Evolutionary conservation across 2,113 vertebrate species (phyloP).

Genomic region (Guaruba guarouba): DNA sequence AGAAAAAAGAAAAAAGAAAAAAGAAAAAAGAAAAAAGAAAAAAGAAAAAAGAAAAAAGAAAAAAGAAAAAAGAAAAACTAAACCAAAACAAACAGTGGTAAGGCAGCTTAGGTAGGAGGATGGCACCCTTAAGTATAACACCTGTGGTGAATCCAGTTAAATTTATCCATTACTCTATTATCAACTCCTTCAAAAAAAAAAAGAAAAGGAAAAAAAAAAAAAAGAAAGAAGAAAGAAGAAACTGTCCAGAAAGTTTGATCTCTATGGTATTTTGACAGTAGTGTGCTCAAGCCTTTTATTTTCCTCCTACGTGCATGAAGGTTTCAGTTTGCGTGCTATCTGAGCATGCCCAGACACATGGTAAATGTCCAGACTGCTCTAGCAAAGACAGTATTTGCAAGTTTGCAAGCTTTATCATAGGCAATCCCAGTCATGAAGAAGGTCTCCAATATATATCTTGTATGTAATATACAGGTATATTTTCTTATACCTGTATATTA

Average conservation of each 20-base stretch:
- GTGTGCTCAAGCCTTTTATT: neutral
- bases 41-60: neutral
- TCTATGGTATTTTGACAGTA: neutral
- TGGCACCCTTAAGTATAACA: neutral
- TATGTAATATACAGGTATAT: neutral
- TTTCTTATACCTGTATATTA: neutral
- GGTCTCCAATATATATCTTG: neutral
- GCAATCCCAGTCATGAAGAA: accelerated
- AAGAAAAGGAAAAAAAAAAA: neutral
- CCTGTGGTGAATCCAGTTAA: neutral
- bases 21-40: neutral
- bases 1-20: neutral
- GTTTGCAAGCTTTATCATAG: neutral
- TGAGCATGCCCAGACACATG: neutral
- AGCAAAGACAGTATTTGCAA: neutral
- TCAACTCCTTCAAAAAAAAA: accelerated
- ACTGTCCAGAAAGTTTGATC: neutral
- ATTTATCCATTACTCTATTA: neutral
- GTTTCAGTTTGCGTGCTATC: neutral
- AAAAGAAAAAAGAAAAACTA: neutral
- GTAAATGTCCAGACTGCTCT: neutral
- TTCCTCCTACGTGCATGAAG: neutral
- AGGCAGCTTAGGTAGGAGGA: neutral
- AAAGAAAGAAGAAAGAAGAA: neutral
- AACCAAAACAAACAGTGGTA: neutral